Percentiles rank a stretch among this genome's conserved stretches.
These are phyloP conservation scores for Bellardia pandia DNA, from an alignment of 2,888 invertebrate species.

Conservation along the genomic window DNA sequence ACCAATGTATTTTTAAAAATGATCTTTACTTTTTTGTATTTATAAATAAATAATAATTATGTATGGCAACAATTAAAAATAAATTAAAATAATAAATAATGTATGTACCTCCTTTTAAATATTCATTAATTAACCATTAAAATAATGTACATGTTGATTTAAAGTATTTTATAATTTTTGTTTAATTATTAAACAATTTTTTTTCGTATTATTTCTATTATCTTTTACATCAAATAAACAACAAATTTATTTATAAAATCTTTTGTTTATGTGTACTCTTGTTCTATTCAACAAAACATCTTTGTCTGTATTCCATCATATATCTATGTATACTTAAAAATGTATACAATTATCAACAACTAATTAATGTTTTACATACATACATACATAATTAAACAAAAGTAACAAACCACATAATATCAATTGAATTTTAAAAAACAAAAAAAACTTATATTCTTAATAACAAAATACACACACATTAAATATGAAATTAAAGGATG, in stretches of 20 bases:
- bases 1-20: slow-evolving; percentile 15
- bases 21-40: not conserved
- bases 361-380: slow-evolving; percentile 1
- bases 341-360: slow-evolving; percentile 3
- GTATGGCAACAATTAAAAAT: not conserved
- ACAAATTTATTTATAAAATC: too few species aligned
- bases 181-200: too few species aligned
- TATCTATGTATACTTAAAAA: not conserved
- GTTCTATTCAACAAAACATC: too few species aligned
- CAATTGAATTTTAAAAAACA: slow-evolving; percentile 20
- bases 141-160: not conserved
- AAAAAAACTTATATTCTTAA: not conserved
- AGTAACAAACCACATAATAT: slow-evolving; percentile 40
- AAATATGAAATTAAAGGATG: slow-evolving; percentile 35
- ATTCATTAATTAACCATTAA: not conserved
- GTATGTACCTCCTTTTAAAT: slow-evolving; percentile 51
- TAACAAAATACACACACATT: not conserved
- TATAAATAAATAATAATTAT: too few species aligned
- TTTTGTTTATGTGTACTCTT: too few species aligned
- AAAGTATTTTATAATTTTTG: not conserved
- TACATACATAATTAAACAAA: not conserved
- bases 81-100: slow-evolving; percentile 7
- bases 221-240: not conserved
- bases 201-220: too few species aligned
- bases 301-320: not conserved